Evolutionary conservation across 2,888 invertebrate species (phyloP).

Genomic region (Morpho achilles): DNA sequence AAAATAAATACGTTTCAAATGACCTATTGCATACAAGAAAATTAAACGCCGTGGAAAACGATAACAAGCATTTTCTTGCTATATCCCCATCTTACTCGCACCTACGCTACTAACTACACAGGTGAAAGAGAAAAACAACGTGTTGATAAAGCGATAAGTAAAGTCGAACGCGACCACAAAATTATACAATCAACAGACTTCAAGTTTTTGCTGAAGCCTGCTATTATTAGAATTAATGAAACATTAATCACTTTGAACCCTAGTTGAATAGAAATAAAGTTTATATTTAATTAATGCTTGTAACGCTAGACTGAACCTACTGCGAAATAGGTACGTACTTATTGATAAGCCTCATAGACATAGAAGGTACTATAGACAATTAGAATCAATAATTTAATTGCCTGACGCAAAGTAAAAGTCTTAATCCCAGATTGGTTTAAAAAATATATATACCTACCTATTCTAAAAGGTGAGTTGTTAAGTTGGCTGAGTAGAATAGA

Average conservation of each 20-base stretch:
- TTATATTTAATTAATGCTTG: slow-evolving; percentile 5
- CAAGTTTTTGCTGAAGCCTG: slow-evolving; percentile 39
- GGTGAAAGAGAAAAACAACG: slow-evolving; percentile 16
- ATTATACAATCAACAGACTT: slow-evolving; percentile 41
- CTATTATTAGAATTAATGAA: slow-evolving; percentile 23
- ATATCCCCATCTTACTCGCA: slow-evolving; percentile 19
- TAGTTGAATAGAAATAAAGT: neutral
- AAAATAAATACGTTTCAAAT: slow-evolving; percentile 12
- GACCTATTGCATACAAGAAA: slow-evolving; percentile 20
- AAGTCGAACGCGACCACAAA: slow-evolving; percentile 26
- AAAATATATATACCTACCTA: too few species aligned
- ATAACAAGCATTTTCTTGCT: slow-evolving; percentile 23
- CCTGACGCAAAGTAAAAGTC: too few species aligned
- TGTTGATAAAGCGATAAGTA: slow-evolving; percentile 21
- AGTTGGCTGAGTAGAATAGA: too few species aligned
- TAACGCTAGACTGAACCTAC: neutral
- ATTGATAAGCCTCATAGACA: too few species aligned
- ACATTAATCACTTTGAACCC: slow-evolving; percentile 20
- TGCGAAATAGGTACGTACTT: too few species aligned
- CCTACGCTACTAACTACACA: slow-evolving; percentile 6
- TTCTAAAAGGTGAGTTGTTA: too few species aligned
- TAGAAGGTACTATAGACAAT: too few species aligned
- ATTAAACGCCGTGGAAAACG: slow-evolving; percentile 27
- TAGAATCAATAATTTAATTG: too few species aligned
- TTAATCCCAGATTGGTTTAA: too few species aligned